A percentile compares a stretch with the other conserved stretches of the same genome.
Conservation (phyloP, 2,797 vertebrate genomes). For the Schizothorax lantsangensis region DNA sequence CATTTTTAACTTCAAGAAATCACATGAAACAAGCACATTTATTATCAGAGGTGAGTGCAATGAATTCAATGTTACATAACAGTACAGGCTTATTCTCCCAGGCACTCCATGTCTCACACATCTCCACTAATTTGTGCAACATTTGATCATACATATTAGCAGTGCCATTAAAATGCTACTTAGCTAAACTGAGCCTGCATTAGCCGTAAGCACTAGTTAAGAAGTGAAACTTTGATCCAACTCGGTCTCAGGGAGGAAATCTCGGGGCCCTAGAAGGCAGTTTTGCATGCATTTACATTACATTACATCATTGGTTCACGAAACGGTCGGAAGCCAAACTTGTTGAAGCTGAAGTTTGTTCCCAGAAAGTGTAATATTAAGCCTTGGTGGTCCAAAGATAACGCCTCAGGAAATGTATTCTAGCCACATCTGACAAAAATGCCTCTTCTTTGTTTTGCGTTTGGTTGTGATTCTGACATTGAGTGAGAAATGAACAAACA, state of each 20-base stretch:
- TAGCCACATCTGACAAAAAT: slow-evolving; percentile 13
- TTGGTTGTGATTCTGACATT: slow-evolving; percentile 15
- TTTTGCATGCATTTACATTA: slow-evolving; percentile 56
- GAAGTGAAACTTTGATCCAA: slow-evolving; percentile 60
- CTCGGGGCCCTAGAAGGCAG: slow-evolving; percentile 36
- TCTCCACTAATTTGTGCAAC: slow-evolving; percentile 35
- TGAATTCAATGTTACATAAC: slow-evolving; percentile 33
- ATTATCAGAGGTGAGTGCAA: slow-evolving; percentile 12
- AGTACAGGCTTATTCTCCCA: background rate
- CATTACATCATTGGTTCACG: too few species aligned
- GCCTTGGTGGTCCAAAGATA: slow-evolving; percentile 16
- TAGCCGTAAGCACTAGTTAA: slow-evolving; percentile 46
- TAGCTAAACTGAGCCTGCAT: slow-evolving; percentile 56
- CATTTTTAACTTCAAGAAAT: background rate
- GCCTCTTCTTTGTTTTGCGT: slow-evolving; percentile 1
- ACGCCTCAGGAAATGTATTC: background rate
- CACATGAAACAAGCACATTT: slow-evolving; percentile 4
- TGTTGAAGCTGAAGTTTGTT: slow-evolving; percentile 34
- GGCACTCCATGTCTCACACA: background rate
- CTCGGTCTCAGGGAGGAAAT: slow-evolving; percentile 40
- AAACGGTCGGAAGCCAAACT: slow-evolving; percentile 36
- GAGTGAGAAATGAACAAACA: background rate
- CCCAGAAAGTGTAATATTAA: background rate
- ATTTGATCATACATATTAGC: slow-evolving; percentile 45
- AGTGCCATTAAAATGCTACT: slow-evolving; percentile 40